Base-by-base conservation (phyloP, 2,888 invertebrate species). In the Cataglyphis altisquamis region DNA sequence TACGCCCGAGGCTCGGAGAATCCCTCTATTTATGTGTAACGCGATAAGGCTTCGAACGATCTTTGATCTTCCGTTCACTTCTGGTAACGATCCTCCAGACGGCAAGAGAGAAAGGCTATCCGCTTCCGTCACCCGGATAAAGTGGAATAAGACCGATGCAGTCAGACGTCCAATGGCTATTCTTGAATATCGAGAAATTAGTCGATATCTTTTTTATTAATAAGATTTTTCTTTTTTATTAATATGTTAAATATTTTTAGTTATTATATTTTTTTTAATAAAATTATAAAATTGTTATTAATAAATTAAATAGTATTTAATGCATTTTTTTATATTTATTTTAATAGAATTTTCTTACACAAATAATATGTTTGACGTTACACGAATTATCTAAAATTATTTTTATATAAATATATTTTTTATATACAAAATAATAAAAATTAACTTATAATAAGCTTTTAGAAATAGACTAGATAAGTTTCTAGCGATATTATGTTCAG, bases 21-120 rank as follows among this genome's bases (percentile, higher is more conserved):
- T 84, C 68, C 70, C 64, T 70, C 39, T 77, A 52, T 64, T 67
- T 21, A 63, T 82, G 70, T 63, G 32, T 62, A 60, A 39, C 67
- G 52, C 72, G 66, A 70, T 82, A 68, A 82, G 64, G 48, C 25
- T 48, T 81, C 63, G 72, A 52, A 52, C 52, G 60, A 84, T 85
- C 77, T 60, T 66, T 70, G 63, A 62, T 77, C 77, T 68, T 77
- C 39, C 60, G 32, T 5, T 70, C 63, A 63, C 57, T 77, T 66
- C 70, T 75, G 48, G 57, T 60, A 75, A 82, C 84, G 32, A 52
- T 57, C 45, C 80, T 75, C 57, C 15, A 18, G 25, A 60, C 63
- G 32, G 45, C 18, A 32, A 48, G 25, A 66, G 39, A 62, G 36
- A 25, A 80, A 36, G 25, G 45, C 36, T 60, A 36, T 21, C 12